A percentile compares a stretch with the other conserved stretches of the same genome.
Evolutionary conservation across 2,113 vertebrate species (phyloP).

Genomic region (Delphinus delphis): DNA sequence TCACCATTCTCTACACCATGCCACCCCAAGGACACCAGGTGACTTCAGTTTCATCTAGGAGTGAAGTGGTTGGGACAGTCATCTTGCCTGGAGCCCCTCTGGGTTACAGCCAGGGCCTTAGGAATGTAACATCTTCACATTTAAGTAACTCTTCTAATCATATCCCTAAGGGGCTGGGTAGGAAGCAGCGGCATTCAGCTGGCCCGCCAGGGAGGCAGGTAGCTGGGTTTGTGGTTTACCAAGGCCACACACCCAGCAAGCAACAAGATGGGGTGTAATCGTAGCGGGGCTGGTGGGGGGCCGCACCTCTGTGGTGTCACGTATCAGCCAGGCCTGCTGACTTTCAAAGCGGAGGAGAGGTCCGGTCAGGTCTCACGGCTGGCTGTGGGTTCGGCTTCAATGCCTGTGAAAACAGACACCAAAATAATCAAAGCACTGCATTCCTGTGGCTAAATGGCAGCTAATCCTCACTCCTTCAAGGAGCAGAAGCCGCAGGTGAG

Average conservation of each 20-base stretch:
- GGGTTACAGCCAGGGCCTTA: background rate
- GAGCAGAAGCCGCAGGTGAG: constrained; percentile 47
- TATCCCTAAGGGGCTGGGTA: constrained; percentile 1
- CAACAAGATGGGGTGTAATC: constrained; percentile 4
- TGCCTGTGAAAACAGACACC: constrained; percentile 70
- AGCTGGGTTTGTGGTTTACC: constrained; percentile 73
- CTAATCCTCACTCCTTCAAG: constrained; percentile 54
- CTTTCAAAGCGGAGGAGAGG: constrained; percentile 28
- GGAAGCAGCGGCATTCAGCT: constrained; percentile 25
- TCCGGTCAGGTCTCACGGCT: background rate
- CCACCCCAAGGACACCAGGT: background rate
- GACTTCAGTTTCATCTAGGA: background rate
- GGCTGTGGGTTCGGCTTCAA: constrained; percentile 43
- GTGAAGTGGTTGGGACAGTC: background rate
- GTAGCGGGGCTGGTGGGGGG: background rate
- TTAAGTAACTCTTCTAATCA: constrained; percentile 56
- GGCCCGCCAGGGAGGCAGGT: background rate
- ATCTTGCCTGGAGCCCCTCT: background rate
- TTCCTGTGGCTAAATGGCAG: constrained; percentile 53
- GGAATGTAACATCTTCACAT: constrained; percentile 46
- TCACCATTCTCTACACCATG: background rate
- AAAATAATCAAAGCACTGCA: constrained; percentile 45
- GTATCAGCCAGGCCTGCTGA: constrained; percentile 44
- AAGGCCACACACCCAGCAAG: constrained; percentile 56
- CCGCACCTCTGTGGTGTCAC: constrained; percentile 20